These are phyloP conservation scores for Ectropis crepuscularia DNA, from an alignment of 2,888 invertebrate species.

Conservation along the genomic window DNA sequence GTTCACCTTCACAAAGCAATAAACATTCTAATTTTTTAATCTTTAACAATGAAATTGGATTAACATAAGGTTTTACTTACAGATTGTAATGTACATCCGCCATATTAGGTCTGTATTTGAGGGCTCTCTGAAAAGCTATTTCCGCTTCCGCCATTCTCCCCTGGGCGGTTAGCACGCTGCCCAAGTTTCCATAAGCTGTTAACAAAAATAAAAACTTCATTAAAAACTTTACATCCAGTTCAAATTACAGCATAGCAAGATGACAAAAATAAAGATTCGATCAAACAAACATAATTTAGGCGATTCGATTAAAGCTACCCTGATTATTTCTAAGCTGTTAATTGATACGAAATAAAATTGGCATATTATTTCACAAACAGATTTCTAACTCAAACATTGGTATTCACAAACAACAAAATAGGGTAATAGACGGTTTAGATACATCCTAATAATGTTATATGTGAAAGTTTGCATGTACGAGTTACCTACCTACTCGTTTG, in stretches of 20 bases:
- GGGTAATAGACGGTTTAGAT: no score
- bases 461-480: no score
- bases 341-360: no score
- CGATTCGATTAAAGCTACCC: no score
- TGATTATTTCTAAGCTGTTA: no score
- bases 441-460: no score
- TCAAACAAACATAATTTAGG: no score
- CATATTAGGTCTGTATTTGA: conserved; percentile 97
- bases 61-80: conserved; percentile 86
- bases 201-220: conserved; percentile 49
- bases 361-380: no score
- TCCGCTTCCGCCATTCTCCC: conserved; percentile 95
- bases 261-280: no score
- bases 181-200: conserved; percentile 98
- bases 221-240: background rate
- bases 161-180: conserved; percentile 96
- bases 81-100: conserved; percentile 99
- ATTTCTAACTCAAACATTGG: no score
- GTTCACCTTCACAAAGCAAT: background rate
- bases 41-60: background rate
- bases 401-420: no score
- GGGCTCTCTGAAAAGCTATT: conserved; percentile 94
- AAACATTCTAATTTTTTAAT: background rate
- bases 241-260: background rate
- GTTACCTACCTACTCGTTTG: no score